Evolutionary conservation across 2,888 invertebrate genomes (phyloP).

Genomic region (Cacoxenus indagator): DNA sequence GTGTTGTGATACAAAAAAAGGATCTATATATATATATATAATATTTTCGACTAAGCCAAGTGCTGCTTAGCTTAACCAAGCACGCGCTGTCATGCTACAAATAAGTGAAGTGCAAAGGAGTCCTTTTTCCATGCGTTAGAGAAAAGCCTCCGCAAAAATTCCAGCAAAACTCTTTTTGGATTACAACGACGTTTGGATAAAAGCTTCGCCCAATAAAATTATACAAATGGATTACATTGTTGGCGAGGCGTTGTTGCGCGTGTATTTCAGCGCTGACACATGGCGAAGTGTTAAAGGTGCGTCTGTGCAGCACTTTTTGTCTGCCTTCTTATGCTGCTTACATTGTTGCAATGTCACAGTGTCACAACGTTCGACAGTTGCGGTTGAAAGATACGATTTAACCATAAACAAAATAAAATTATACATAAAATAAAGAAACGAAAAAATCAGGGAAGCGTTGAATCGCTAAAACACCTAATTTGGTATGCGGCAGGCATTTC

Average conservation of each 20-base stretch:
- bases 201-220: slow-evolving; percentile 22
- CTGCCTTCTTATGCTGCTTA: slow-evolving; percentile 28
- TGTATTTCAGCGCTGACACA: neutral
- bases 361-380: slow-evolving; percentile 33
- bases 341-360: slow-evolving; percentile 53
- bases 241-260: neutral
- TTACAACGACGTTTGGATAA: slow-evolving; percentile 7
- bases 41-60: neutral
- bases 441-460: neutral
- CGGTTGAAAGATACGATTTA: neutral
- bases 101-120: slow-evolving; percentile 19
- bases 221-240: slow-evolving; percentile 17
- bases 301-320: slow-evolving; percentile 30
- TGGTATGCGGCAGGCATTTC: slow-evolving; percentile 9
- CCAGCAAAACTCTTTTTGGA: slow-evolving; percentile 34
- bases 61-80: neutral
- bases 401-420: slow-evolving; percentile 3
- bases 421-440: neutral
- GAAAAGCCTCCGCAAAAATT: slow-evolving; percentile 7
- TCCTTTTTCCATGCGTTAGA: slow-evolving; percentile 12
- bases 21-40: neutral
- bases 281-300: slow-evolving; percentile 53
- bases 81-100: neutral
- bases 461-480: slow-evolving; percentile 6
- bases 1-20: neutral